Percentiles rank a stretch among this genome's conserved stretches.
phyloP scores from a whole-genome alignment of 2,888 invertebrate genomes.

The Leucophenga montana region DNA sequence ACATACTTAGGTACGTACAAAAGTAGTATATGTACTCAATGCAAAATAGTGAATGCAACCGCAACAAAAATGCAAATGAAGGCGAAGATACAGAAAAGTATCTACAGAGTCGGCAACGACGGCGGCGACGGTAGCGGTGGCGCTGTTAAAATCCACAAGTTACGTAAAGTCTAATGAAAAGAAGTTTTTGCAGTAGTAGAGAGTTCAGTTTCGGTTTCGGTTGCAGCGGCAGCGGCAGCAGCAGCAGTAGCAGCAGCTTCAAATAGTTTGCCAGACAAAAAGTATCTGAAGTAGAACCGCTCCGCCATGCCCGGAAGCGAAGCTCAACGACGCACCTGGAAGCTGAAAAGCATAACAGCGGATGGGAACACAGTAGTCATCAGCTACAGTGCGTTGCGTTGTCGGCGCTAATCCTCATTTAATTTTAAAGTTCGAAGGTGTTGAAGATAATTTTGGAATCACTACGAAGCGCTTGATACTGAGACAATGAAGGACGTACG shows the following conservation, averaged over 20 bases:
- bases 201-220: neutral
- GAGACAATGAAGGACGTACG: neutral
- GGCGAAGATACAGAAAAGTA: too few species aligned
- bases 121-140: too few species aligned
- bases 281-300: neutral
- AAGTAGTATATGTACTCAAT: too few species aligned
- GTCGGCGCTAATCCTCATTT: slow-evolving; percentile 71
- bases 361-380: slow-evolving; percentile 1
- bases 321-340: neutral
- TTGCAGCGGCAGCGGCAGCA: neutral
- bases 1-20: too few species aligned
- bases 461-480: slow-evolving; percentile 29
- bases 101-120: too few species aligned
- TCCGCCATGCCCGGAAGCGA: neutral
- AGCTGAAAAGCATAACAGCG: slow-evolving; percentile 7
- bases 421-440: slow-evolving; percentile 73
- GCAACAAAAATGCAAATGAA: too few species aligned
- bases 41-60: too few species aligned
- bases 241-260: neutral
- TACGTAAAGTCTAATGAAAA: too few species aligned
- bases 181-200: too few species aligned
- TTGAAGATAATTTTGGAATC: slow-evolving; percentile 71
- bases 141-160: too few species aligned
- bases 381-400: slow-evolving; percentile 37
- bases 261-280: slow-evolving; percentile 2